Conservation (phyloP, 2,113 vertebrate species). For the Onychorhynchus coronatus region DNA sequence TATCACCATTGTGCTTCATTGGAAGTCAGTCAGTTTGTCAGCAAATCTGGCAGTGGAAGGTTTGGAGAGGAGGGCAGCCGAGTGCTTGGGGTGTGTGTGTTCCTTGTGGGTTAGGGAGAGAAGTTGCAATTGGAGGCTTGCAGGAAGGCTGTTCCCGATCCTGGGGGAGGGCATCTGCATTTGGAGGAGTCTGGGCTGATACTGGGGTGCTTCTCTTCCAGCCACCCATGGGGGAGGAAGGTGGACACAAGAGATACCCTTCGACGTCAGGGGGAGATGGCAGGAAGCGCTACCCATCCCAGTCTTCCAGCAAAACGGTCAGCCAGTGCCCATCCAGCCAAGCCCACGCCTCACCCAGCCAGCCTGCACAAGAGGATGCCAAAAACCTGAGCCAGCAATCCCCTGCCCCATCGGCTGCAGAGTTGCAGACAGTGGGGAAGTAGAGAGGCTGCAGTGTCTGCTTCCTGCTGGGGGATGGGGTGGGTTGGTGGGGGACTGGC, state of each 20-base stretch:
- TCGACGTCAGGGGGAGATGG: conserved; percentile 81
- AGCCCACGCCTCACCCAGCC: conserved; percentile 60
- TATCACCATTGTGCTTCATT: background rate
- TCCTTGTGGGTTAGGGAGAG: background rate
- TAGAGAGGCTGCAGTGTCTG: conserved; percentile 54
- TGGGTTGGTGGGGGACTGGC: conserved; percentile 30
- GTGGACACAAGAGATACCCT: conserved; percentile 85
- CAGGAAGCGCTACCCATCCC: conserved; percentile 88
- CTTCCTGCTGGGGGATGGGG: conserved; percentile 22
- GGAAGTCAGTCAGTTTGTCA: background rate
- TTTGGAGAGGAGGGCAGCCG: background rate
- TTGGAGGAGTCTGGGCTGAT: background rate
- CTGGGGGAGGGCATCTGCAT: background rate
- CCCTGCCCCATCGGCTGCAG: conserved; percentile 63
- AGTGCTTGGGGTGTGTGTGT: background rate
- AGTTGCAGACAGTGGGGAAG: conserved; percentile 73
- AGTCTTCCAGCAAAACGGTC: conserved; percentile 81
- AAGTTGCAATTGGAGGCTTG: background rate
- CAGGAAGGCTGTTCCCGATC: background rate
- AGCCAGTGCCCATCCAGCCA: conserved; percentile 70
- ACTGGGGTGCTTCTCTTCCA: conserved; percentile 61
- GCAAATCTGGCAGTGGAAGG: background rate
- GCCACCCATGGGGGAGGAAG: conserved; percentile 94
- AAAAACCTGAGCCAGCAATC: conserved; percentile 81
- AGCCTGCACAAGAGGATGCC: conserved; percentile 82